These are phyloP conservation scores for Troglohyphantes excavatus DNA, from an alignment of 2,888 invertebrate species.

Conservation along the genomic window DNA sequence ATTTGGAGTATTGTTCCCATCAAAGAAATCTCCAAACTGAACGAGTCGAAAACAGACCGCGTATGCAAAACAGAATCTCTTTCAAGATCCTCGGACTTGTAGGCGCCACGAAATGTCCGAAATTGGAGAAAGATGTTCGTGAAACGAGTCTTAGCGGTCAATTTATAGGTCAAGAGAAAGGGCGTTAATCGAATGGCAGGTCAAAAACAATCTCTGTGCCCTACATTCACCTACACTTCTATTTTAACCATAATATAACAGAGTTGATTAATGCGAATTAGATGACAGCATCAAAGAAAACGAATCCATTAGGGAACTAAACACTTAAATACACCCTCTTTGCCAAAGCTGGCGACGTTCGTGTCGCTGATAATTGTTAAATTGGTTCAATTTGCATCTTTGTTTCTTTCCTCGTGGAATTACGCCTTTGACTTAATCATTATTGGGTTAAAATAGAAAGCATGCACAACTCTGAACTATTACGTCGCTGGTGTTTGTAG, in stretches of 20 bases:
- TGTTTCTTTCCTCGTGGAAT: conserved; percentile 27
- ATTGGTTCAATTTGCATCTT: conserved; percentile 43
- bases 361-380: conserved; percentile 51
- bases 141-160: conserved; percentile 51
- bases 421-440: not conserved
- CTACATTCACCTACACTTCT: conserved; percentile 63
- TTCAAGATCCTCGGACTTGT: too few relatives aligned
- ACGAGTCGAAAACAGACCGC: too few relatives aligned
- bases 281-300: conserved; percentile 40
- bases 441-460: too few relatives aligned
- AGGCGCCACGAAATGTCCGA: not conserved
- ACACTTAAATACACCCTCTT: conserved; percentile 37
- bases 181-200: conserved; percentile 55
- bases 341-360: conserved; percentile 4
- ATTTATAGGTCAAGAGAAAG: conserved; percentile 71
- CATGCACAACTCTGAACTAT: too few relatives aligned
- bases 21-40: too few relatives aligned
- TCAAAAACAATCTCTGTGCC: conserved; percentile 55
- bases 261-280: conserved; percentile 56
- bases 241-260: conserved; percentile 34
- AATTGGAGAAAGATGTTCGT: conserved; percentile 16
- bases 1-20: too few relatives aligned
- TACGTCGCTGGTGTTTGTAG: too few relatives aligned
- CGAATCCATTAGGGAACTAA: conserved; percentile 43
- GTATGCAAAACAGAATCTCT: too few relatives aligned